Evolutionary conservation across 64 coral and sea anemone species (phyloP).

Genomic region (Porites australiensis): DNA sequence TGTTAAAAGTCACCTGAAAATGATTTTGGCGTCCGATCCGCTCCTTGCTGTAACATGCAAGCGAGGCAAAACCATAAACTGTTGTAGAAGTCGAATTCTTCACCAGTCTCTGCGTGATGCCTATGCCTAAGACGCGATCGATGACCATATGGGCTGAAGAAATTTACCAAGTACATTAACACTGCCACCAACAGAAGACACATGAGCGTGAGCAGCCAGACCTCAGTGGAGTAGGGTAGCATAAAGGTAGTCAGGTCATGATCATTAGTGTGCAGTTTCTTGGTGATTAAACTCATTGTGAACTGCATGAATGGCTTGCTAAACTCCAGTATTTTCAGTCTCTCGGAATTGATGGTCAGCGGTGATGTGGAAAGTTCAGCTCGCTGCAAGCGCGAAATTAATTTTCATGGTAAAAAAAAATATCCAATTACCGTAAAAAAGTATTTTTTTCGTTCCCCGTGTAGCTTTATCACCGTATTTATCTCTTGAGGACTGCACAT

Average conservation of each 20-base stretch:
- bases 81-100: slow-evolving; percentile 62
- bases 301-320: slow-evolving; percentile 76
- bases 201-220: slow-evolving; percentile 59
- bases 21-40: slow-evolving; percentile 58
- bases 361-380: slow-evolving; percentile 68
- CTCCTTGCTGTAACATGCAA: slow-evolving; percentile 70
- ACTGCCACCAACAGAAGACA: slow-evolving; percentile 50
- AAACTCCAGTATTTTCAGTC: slow-evolving; percentile 57
- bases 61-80: slow-evolving; percentile 73
- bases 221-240: slow-evolving; percentile 42
- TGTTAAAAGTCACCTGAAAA: slow-evolving; percentile 34
- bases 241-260: slow-evolving; percentile 58
- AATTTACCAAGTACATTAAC: slow-evolving; percentile 60
- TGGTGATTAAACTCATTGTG: slow-evolving; percentile 64
- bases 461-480: too few species aligned
- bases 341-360: slow-evolving; percentile 64
- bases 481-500: too few species aligned
- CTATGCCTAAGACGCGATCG: background rate
- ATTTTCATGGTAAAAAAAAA: background rate
- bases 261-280: slow-evolving; percentile 43
- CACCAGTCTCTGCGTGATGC: slow-evolving; percentile 23
- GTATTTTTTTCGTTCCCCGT: too few species aligned
- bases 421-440: too few species aligned
- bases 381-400: background rate
- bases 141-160: slow-evolving; percentile 63